Evolutionary conservation across 2,113 vertebrate species (phyloP).

Genomic region (Forbesichthys agassizii): DNA sequence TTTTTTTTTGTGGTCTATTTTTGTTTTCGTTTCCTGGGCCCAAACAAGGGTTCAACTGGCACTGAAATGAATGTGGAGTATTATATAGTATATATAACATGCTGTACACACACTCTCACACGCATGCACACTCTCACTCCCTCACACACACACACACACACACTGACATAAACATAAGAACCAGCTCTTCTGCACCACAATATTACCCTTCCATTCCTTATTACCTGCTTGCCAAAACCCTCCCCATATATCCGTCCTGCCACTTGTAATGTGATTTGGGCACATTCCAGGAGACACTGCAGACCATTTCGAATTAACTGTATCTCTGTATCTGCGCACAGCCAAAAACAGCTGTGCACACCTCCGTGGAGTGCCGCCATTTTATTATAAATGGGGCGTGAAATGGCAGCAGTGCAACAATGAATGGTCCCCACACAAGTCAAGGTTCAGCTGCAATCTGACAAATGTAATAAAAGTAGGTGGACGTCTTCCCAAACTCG

Average conservation of each 20-base stretch:
- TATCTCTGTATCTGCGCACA: constrained; percentile 32
- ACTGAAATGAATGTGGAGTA: constrained; percentile 38
- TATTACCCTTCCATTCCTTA: neutral
- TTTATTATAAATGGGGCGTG: constrained; percentile 54
- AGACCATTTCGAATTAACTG: constrained; percentile 31
- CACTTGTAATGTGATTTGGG: constrained; percentile 17
- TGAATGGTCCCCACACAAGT: constrained; percentile 43
- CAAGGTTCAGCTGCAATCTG: constrained; percentile 53
- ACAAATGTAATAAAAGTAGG: constrained; percentile 52
- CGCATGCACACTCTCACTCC: too few relatives aligned
- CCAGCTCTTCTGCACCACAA: constrained; percentile 10
- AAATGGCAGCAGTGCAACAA: constrained; percentile 38
- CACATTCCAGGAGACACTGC: constrained; percentile 8
- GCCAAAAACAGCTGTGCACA: constrained; percentile 22
- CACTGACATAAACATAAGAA: constrained; percentile 15
- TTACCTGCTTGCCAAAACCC: neutral
- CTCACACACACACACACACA: constrained; percentile 17
- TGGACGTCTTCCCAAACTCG: constrained; percentile 32
- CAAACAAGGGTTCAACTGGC: constrained; percentile 44
- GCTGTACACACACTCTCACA: constrained; percentile 9
- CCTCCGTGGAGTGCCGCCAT: constrained; percentile 15
- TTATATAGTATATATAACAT: neutral
- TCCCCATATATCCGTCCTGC: constrained; percentile 3
- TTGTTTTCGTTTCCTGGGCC: constrained; percentile 43
- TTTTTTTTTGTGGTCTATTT: constrained; percentile 1